Evolutionary conservation across 1,140 invertebrate species (phyloP).

Genomic region (Agraylea sexmaculata): DNA sequence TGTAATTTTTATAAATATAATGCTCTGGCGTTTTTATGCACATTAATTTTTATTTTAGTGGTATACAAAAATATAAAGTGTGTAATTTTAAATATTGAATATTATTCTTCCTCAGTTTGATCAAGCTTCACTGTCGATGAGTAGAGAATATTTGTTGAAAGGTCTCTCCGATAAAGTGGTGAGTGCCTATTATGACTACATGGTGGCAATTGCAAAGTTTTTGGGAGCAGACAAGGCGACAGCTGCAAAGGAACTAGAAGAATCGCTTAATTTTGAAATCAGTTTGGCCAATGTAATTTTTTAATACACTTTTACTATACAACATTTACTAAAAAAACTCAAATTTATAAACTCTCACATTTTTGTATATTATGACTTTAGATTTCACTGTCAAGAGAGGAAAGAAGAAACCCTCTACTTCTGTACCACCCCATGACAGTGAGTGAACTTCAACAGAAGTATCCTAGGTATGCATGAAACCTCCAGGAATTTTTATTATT

Average conservation of each 20-base stretch:
- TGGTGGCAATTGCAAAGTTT: slow-evolving; percentile 77
- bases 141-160: slow-evolving; percentile 80
- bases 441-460: slow-evolving; percentile 56
- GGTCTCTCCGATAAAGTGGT: slow-evolving; percentile 69
- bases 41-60: too few relatives aligned
- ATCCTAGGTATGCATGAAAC: slow-evolving; percentile 47
- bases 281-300: slow-evolving; percentile 78
- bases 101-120: slow-evolving; percentile 56
- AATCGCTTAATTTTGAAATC: slow-evolving; percentile 86
- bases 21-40: too few relatives aligned
- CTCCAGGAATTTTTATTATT: slow-evolving; percentile 1
- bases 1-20: too few relatives aligned
- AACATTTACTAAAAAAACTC: too few relatives aligned
- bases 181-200: slow-evolving; percentile 67
- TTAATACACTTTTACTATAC: background rate
- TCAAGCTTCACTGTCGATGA: slow-evolving; percentile 78
- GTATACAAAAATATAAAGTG: too few relatives aligned
- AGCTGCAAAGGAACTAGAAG: slow-evolving; percentile 64
- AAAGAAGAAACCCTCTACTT: slow-evolving; percentile 79
- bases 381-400: slow-evolving; percentile 82
- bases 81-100: slow-evolving; percentile 9
- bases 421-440: slow-evolving; percentile 87
- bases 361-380: slow-evolving; percentile 35
- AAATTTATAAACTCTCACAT: too few relatives aligned
- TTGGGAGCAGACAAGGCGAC: slow-evolving; percentile 64